Percentiles rank a stretch among this genome's conserved stretches.
phyloP scores from a whole-genome alignment of 1,140 invertebrate genomes.

The Diprion similis region DNA sequence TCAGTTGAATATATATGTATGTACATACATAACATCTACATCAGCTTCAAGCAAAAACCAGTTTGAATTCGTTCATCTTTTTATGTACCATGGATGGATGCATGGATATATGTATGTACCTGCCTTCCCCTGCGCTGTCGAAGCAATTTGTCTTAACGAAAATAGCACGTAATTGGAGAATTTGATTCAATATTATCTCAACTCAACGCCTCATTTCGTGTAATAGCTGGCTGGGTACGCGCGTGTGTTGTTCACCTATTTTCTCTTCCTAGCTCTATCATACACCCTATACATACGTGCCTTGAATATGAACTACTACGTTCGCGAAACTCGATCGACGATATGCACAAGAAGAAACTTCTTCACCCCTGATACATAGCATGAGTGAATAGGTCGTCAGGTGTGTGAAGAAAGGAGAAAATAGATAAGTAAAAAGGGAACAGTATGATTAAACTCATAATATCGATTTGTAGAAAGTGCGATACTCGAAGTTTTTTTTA shows the following conservation, averaged over 20 bases:
- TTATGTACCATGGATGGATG: background rate
- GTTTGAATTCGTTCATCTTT: background rate
- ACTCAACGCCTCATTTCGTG: background rate
- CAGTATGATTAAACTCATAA: no score
- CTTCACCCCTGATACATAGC: no score
- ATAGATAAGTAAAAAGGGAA: no score
- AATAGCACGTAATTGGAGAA: constrained; percentile 7
- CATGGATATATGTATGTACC: background rate
- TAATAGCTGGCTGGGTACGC: background rate
- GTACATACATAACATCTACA: background rate
- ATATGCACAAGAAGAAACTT: no score
- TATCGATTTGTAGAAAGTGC: no score
- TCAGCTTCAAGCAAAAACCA: background rate
- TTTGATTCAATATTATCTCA: background rate
- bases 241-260: constrained; percentile 11
- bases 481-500: no score
- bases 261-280: background rate
- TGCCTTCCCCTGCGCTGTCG: background rate
- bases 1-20: no score
- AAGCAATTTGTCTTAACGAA: background rate
- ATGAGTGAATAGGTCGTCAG: no score
- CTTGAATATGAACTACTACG: no score
- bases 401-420: no score
- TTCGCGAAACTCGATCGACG: no score
- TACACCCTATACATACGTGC: no score